These are phyloP conservation scores for Blastomussa wellsi DNA, from an alignment of 92 coral and sea anemone species.

Conservation along the genomic window DNA sequence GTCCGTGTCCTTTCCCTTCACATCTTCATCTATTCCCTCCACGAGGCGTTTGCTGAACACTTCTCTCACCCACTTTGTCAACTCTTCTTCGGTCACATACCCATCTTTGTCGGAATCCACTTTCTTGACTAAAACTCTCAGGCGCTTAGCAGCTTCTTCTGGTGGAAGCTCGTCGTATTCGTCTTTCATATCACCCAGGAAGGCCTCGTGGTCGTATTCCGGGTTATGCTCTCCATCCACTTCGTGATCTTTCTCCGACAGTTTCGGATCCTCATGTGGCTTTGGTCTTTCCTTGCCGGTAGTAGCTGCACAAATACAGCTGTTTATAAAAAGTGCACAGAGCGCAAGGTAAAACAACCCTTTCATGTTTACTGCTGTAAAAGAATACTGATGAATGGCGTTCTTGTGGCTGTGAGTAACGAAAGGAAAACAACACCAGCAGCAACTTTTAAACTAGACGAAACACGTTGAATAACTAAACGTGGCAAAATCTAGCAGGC, in stretches of 20 bases:
- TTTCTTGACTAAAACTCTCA: slow-evolving; percentile 61
- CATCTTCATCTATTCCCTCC: slow-evolving; percentile 81
- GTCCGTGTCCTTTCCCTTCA: slow-evolving; percentile 77
- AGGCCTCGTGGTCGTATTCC: slow-evolving; percentile 96
- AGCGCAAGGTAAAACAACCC: neutral
- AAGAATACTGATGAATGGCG: slow-evolving; percentile 9
- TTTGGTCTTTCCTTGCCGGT: slow-evolving; percentile 29
- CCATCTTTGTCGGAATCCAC: slow-evolving; percentile 87
- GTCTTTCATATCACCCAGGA: slow-evolving; percentile 89
- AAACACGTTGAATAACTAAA: slow-evolving; percentile 48
- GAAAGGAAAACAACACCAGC: slow-evolving; percentile 21
- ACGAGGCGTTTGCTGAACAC: slow-evolving; percentile 77
- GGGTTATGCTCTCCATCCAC: slow-evolving; percentile 83
- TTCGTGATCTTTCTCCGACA: slow-evolving; percentile 83
- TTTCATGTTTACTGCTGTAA: slow-evolving; percentile 12
- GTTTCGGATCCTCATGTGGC: slow-evolving; percentile 23
- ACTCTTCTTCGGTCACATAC: slow-evolving; percentile 76
- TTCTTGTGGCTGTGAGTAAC: slow-evolving; percentile 31
- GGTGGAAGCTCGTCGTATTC: slow-evolving; percentile 92
- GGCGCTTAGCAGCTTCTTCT: slow-evolving; percentile 89
- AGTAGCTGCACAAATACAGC: slow-evolving; percentile 43
- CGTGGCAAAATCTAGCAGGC: slow-evolving; percentile 72
- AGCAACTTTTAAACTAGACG: slow-evolving; percentile 25
- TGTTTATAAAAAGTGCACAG: slow-evolving; percentile 22
- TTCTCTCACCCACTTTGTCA: slow-evolving; percentile 85